Evolutionary conservation across 2,888 invertebrate species (phyloP).

Genomic region (Diloba caeruleocephala): DNA sequence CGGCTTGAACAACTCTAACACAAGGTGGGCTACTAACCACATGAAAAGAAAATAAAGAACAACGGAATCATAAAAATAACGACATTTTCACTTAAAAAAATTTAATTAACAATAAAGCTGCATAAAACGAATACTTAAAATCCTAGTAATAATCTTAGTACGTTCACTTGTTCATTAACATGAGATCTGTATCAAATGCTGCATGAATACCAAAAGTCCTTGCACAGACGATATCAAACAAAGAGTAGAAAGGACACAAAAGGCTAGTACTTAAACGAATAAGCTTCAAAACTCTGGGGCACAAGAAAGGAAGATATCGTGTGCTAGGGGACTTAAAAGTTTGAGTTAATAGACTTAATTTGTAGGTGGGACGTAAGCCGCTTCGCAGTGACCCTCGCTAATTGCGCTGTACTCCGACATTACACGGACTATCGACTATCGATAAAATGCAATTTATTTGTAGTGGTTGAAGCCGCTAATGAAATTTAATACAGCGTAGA

Average conservation of each 20-base stretch:
- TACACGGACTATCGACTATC: constrained; percentile 67
- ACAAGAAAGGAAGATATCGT: constrained; percentile 87
- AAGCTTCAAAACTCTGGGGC: constrained; percentile 81
- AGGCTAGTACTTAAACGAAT: constrained; percentile 84
- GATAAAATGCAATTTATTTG: constrained; percentile 61
- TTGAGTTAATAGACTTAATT: constrained; percentile 88
- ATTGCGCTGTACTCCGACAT: constrained; percentile 62
- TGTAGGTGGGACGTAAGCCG: constrained; percentile 85
- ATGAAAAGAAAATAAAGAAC: no score
- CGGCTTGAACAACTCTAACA: no score
- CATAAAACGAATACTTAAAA: no score
- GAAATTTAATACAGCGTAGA: constrained; percentile 42
- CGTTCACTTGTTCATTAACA: constrained; percentile 40
- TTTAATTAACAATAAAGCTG: no score
- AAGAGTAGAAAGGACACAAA: constrained; percentile 80
- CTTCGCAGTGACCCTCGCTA: constrained; percentile 80
- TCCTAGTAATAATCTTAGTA: constrained; percentile 13
- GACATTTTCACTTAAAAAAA: no score
- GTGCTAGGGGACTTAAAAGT: constrained; percentile 87
- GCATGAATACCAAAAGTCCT: constrained; percentile 71
- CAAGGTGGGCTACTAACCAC: no score
- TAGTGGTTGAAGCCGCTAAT: constrained; percentile 33
- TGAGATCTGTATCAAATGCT: constrained; percentile 55
- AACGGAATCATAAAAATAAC: no score
- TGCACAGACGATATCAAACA: constrained; percentile 77